These are phyloP conservation scores for Acinonyx jubatus DNA, from an alignment of 2,113 vertebrate species.

Conservation along the genomic window DNA sequence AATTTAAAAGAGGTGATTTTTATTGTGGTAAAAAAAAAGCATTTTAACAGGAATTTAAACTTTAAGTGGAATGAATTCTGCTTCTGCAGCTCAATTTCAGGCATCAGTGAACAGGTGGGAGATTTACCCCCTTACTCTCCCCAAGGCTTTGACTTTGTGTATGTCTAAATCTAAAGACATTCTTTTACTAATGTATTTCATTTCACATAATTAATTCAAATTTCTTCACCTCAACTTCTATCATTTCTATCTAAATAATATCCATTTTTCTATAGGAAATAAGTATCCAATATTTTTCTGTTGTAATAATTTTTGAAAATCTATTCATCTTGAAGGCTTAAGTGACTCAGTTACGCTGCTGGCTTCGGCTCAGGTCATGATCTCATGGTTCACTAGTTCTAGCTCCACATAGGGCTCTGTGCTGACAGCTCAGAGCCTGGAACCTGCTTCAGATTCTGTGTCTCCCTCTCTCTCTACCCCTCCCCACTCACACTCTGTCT, in stretches of 20 bases:
- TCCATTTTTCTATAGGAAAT: constrained; percentile 13
- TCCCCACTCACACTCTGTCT: too few species aligned
- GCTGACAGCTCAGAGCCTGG: too few species aligned
- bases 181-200: neutral
- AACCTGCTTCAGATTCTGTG: too few species aligned
- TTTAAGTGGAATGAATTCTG: constrained; percentile 37
- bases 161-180: neutral
- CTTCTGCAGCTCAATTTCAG: constrained; percentile 35
- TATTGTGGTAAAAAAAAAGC: neutral
- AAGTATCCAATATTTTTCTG: neutral
- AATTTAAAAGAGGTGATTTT: constrained; percentile 57
- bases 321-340: neutral
- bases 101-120: constrained; percentile 3
- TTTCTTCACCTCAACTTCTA: neutral
- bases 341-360: too few species aligned
- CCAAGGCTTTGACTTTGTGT: neutral
- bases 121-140: neutral
- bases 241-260: neutral
- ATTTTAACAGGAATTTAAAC: constrained; percentile 45
- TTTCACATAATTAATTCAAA: constrained; percentile 3
- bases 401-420: too few species aligned
- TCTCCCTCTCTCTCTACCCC: too few species aligned
- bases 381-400: too few species aligned
- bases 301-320: neutral
- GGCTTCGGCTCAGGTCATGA: too few species aligned